phyloP scores from a whole-genome alignment of 2,888 invertebrate genomes.

The Xiphydria camelus region DNA sequence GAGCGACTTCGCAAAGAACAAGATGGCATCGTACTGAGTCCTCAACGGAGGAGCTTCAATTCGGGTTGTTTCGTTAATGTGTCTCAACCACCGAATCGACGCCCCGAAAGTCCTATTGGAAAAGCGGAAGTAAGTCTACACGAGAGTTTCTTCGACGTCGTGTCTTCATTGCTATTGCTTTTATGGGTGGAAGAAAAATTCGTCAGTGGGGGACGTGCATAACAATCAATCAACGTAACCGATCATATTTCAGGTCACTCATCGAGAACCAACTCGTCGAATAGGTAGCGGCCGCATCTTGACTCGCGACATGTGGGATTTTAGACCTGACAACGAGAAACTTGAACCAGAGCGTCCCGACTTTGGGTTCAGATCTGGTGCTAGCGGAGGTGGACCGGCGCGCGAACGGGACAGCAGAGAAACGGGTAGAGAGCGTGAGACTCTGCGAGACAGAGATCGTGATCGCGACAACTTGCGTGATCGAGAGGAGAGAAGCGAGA shows the following conservation, averaged over 20 bases:
- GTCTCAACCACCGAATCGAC: constrained; percentile 41
- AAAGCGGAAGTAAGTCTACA: constrained; percentile 47
- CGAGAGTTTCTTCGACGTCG: too few relatives aligned
- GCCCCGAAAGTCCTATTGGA: constrained; percentile 56
- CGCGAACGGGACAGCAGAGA: constrained; percentile 43
- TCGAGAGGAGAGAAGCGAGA: constrained; percentile 29
- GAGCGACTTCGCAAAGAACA: constrained; percentile 81
- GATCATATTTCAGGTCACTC: constrained; percentile 50
- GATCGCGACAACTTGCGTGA: constrained; percentile 23
- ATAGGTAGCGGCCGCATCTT: constrained; percentile 86
- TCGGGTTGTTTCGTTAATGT: constrained; percentile 78
- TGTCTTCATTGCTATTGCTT: too few relatives aligned
- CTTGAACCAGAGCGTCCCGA: constrained; percentile 50
- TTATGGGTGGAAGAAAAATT: too few relatives aligned
- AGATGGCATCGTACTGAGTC: constrained; percentile 82
- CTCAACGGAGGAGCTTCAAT: constrained; percentile 84
- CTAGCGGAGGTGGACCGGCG: constrained; percentile 30
- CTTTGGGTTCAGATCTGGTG: constrained; percentile 46
- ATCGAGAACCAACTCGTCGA: constrained; percentile 62
- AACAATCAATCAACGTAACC: too few relatives aligned
- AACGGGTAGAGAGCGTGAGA: constrained; percentile 38
- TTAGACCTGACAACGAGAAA: constrained; percentile 52
- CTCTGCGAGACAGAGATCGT: constrained; percentile 27
- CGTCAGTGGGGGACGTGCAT: too few relatives aligned
- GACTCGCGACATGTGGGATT: constrained; percentile 69